Percentiles rank a stretch among this genome's conserved stretches.
phyloP scores from a whole-genome alignment of 2,888 invertebrate genomes.

The Anaspis maculata region DNA sequence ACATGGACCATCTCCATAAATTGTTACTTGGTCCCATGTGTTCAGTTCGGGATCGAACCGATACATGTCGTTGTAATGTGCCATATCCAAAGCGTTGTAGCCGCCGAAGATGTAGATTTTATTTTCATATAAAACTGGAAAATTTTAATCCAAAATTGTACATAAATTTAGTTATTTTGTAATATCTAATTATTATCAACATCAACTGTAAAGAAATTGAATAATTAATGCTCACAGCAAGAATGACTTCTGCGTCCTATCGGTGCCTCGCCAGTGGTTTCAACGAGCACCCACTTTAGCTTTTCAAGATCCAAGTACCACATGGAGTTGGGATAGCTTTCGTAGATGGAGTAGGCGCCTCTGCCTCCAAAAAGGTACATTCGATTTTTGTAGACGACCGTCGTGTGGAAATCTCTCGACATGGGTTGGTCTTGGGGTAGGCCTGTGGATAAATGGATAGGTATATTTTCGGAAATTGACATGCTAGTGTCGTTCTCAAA shows the following conservation, averaged over 20 bases:
- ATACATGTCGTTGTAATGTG: constrained; percentile 79
- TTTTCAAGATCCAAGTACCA: constrained; percentile 65
- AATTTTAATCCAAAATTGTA: constrained; percentile 1
- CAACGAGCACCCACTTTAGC: constrained; percentile 59
- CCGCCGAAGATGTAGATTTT: constrained; percentile 87
- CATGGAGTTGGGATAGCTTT: constrained; percentile 71
- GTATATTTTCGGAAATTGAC: too few species aligned
- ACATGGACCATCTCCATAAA: constrained; percentile 53
- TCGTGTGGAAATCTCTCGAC: constrained; percentile 83
- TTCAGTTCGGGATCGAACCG: constrained; percentile 58
- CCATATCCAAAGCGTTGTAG: constrained; percentile 66
- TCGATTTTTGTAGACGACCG: constrained; percentile 62
- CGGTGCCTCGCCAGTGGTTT: constrained; percentile 58
- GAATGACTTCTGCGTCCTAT: constrained; percentile 84
- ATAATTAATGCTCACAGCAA: constrained; percentile 62
- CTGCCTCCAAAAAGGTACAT: constrained; percentile 91
- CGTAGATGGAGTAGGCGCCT: constrained; percentile 48
- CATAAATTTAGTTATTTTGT: constrained; percentile 1
- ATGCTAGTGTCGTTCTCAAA: too few species aligned
- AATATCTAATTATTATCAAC: too few species aligned
- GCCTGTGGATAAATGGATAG: too few species aligned
- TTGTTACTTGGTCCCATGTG: constrained; percentile 53
- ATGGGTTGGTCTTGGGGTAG: constrained; percentile 38
- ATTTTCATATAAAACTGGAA: constrained; percentile 68
- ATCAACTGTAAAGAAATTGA: too few species aligned